Conservation (phyloP, 2,888 invertebrate species). For the Agriotes lineatus region DNA sequence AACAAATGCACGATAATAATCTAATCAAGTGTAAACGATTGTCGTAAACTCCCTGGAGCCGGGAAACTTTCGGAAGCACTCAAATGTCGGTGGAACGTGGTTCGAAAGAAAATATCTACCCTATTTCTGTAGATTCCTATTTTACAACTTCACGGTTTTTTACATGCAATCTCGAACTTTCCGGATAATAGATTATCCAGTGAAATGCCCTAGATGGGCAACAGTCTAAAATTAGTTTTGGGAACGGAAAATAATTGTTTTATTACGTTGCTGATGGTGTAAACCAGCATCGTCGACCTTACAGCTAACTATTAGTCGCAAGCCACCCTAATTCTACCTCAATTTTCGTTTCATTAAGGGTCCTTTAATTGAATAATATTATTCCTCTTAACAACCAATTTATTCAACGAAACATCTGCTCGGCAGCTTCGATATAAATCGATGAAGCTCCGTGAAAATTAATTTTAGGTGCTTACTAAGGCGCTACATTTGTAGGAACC, state of each 20-base stretch:
- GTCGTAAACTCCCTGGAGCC: slow-evolving; percentile 15
- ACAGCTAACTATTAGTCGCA: neutral
- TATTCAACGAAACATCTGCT: slow-evolving; percentile 26
- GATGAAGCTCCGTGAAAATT: slow-evolving; percentile 18
- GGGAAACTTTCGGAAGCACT: slow-evolving; percentile 10
- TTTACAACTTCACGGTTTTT: neutral
- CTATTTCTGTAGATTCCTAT: neutral
- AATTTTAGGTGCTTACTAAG: slow-evolving; percentile 2
- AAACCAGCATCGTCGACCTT: slow-evolving; percentile 3
- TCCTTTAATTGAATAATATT: slow-evolving; percentile 30
- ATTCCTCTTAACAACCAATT: slow-evolving; percentile 29
- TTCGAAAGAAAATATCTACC: slow-evolving; percentile 13
- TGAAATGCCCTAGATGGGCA: too few relatives aligned
- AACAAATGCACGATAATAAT: slow-evolving; percentile 25
- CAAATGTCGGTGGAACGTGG: slow-evolving; percentile 4
- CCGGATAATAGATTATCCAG: too few relatives aligned
- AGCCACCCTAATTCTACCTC: slow-evolving; percentile 13
- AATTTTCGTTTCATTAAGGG: slow-evolving; percentile 25
- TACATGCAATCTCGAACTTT: neutral
- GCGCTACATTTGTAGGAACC: slow-evolving; percentile 7
- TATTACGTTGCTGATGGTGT: too few relatives aligned
- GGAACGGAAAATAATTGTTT: too few relatives aligned
- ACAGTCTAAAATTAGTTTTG: too few relatives aligned
- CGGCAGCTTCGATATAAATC: slow-evolving; percentile 4
- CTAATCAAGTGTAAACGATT: slow-evolving; percentile 35